Base-by-base conservation (phyloP, 2,113 vertebrate genomes). In the Seriola dumerili region DNA sequence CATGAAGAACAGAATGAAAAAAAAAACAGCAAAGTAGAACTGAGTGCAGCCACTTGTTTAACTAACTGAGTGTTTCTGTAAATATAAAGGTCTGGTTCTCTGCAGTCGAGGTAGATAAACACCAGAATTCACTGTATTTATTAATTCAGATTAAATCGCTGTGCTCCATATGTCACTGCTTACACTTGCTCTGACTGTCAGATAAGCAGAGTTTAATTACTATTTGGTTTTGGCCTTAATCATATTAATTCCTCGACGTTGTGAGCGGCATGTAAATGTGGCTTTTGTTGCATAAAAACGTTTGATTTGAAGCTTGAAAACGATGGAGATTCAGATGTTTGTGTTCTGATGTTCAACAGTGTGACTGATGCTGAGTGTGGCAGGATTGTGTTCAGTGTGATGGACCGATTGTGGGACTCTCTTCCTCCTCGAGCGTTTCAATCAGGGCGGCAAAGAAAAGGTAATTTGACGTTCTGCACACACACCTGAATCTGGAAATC, bases 151-250 rank as follows among this genome's bases (percentile, higher is more conserved):
- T 83, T n/a, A 54, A 34, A 42, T 11, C 0, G 16, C 25, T 63
- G 29, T 14, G 8, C 80, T 76, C 36, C 50, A 52, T 3, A 52
- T 21, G 6, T 52, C 50, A 52, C 50, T 46, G 19, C 65, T 75
- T 9, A 8, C 52, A 0, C 9, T 8, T 25, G 36, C 57, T 67
- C 12, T 0, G 6, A 9, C 50, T 63, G 34, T 64, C 78, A 62
- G 65, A 80, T 55, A 79, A 72, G 66, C 50, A 8, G 11, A 25
- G 19, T 75, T 71, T 71, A 79, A 76, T 66, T 66, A 32, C 29
- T 79, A 58, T 79, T 66, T 78, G 25, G 9, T 59, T 78, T 64
- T 46, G 50, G 10, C 23, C 7, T 54, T 36, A 21, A 44, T 75
- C 65, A 54, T 5, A 36, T 69, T 29, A 44, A 11, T 11, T 75